Base-by-base conservation (phyloP, 2,888 invertebrate species). In the Chymomyza caudatula region DNA sequence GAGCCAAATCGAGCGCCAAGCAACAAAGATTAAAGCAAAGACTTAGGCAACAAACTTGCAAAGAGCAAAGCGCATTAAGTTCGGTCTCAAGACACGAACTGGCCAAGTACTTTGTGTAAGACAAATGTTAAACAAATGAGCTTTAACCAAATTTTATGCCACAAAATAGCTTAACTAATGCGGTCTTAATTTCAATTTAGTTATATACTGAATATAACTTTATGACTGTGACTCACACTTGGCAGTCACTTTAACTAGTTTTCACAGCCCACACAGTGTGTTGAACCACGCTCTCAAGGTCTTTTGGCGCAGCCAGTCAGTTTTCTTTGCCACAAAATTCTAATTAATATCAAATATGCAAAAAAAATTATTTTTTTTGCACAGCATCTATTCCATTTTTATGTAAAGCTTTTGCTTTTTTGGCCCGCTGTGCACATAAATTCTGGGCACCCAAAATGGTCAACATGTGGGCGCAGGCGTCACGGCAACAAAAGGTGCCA, bases 241-340 rank as follows among this genome's bases (percentile, higher is more conserved):
- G n/a, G n/a, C 29, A 37, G 11, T 11, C 64, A 65, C 42, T 60
- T 67, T 65, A 66, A 81, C 76, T 74, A 65, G 73, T 78, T 66
- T 56, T 20, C 47, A 68, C 69, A 70, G 63, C 78, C 77, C 74
- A 71, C 71, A 79, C 77, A 74, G 86, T 70, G 56, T 80, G 60
- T 86, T 84, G 86, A 80, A 84, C 86, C 78, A 69, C 47, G 42
- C n/a, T 60, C 67, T 73, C 80, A 81, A 86, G 80, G 80, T 71
- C 78, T 84, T 81, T 86, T 78, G 63, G 78, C 75, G 59, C 69
- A 62, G 69, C 73, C 11, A 47, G 15, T n/a, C 15, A 19, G 47
- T 19, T 17, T 19, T 20, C 51, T 19, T 51, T 47, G 15, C 44
- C 44, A 47, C 44, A 47, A 47, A 47, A 47, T 47, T 17, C 29